Evolutionary conservation across 1,140 invertebrate species (phyloP), one percentile per base, ranked within the genome.

Genomic region (Conus betulinus): DNA sequence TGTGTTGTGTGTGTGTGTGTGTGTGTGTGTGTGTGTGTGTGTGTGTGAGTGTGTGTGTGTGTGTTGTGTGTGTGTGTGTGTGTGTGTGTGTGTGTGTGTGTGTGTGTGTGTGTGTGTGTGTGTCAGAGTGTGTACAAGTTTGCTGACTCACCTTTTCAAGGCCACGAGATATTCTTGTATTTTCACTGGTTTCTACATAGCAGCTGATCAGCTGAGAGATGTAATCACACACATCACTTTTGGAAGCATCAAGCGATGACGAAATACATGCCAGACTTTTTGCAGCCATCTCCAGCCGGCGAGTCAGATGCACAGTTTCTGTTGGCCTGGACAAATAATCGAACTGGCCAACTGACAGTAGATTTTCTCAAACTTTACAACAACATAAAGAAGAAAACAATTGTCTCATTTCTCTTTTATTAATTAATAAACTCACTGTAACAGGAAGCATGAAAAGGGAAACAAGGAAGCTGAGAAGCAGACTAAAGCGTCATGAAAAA

Each of bases 81-180:
- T 20, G 67, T n/a, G 23, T 71, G 67, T 20, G 67, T 23, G 23
- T 71, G 15, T 20, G 15, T n/a, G 23, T 0, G 6, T 20, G 23
- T 4, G 0, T 71, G 15, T 71, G 11, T 20, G 23, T 2, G 11
- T 71, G 67, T 10, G 67, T 71, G 67, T 71, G 67, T 71, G 67
- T n/a, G 67, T 71, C 11, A 23, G 67, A 7, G 67, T 71, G 67
- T 20, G 20, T 20, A 23, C 67, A 71, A 23, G 20, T 71, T 11
- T 71, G 67, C 23, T 7, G 11, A 13, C 74, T 39, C 51, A 91
- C 91, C 90, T 92, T 92, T 85, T 91, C 90, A 51, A 91, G 55
- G 55, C 88, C 85, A 88, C 92, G 89, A 3, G 92, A 89, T 10
- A 91, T 11, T 88, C 91, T 92, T 13, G 91, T 90, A 63, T 90